Percentiles rank a stretch among this genome's conserved stretches.
Conservation (phyloP, 2,888 invertebrate species). For the Amphimallon solstitiale region DNA sequence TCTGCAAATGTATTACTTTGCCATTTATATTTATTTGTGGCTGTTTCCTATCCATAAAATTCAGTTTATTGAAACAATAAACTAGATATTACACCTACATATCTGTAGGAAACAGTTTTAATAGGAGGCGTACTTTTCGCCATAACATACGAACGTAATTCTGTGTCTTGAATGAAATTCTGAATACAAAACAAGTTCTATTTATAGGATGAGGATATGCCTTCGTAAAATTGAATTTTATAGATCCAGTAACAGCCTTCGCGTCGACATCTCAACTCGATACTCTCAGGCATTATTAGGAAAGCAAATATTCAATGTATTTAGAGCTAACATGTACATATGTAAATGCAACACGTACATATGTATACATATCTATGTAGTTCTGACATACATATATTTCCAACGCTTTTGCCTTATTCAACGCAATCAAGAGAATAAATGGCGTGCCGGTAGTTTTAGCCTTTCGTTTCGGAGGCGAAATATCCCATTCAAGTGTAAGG, state of each 20-base stretch:
- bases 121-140: too few relatives aligned
- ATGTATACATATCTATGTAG: too few relatives aligned
- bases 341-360: too few relatives aligned
- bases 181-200: not conserved
- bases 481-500: constrained; percentile 32
- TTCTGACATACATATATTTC: not conserved
- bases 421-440: constrained; percentile 24
- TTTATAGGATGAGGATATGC: not conserved
- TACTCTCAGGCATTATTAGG: too few relatives aligned
- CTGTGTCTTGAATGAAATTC: not conserved
- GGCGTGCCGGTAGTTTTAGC: constrained; percentile 27
- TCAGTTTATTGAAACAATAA: too few relatives aligned
- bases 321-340: not conserved
- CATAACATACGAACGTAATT: too few relatives aligned
- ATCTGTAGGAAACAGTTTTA: too few relatives aligned
- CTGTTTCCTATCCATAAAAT: too few relatives aligned
- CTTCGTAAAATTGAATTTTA: constrained; percentile 1
- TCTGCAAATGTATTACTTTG: too few relatives aligned
- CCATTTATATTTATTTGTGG: too few relatives aligned
- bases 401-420: constrained; percentile 3
- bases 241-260: not conserved
- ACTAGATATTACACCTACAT: too few relatives aligned
- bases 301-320: not conserved
- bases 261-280: too few relatives aligned
- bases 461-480: constrained; percentile 22